phyloP scores from a whole-genome alignment of 1,140 invertebrate genomes.

The Tyrophagus putrescentiae region DNA sequence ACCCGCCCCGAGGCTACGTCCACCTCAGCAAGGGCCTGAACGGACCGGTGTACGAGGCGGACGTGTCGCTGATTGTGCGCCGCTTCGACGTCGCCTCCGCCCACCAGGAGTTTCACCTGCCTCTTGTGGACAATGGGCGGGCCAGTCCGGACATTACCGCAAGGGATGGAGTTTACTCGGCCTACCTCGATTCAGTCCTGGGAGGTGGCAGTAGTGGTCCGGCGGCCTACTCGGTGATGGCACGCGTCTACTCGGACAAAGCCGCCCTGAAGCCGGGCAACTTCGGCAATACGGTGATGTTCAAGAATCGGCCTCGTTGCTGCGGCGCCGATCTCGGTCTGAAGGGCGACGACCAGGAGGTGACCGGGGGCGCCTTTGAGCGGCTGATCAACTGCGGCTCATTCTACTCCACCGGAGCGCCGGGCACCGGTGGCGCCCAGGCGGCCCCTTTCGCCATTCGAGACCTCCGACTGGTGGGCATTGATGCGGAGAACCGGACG shows the following conservation, averaged over 20 bases:
- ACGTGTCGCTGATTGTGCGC: background rate
- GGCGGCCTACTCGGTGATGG: background rate
- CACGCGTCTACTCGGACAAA: background rate
- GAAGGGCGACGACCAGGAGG: background rate
- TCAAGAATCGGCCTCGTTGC: background rate
- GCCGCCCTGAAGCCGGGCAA: constrained; percentile 1
- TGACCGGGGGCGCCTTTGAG: background rate
- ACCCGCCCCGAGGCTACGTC: constrained; percentile 9
- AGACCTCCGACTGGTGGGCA: background rate
- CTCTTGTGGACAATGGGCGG: constrained; percentile 11
- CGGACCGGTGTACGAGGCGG: background rate
- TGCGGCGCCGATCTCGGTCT: constrained; percentile 12
- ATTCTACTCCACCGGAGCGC: background rate
- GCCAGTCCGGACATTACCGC: constrained; percentile 24
- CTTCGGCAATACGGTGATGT: constrained; percentile 12
- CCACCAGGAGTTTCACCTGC: background rate
- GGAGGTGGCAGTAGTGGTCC: background rate
- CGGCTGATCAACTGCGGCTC: constrained; percentile 14
- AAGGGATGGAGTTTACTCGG: constrained; percentile 24
- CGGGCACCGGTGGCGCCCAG: background rate
- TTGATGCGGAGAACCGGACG: constrained; percentile 6
- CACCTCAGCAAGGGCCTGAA: constrained; percentile 2
- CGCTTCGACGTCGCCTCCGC: background rate
- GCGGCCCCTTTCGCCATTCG: background rate
- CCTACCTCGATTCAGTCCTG: constrained; percentile 17